Evolutionary conservation across 2,888 invertebrate species (phyloP).

Genomic region (Drosophila hamatofila): DNA sequence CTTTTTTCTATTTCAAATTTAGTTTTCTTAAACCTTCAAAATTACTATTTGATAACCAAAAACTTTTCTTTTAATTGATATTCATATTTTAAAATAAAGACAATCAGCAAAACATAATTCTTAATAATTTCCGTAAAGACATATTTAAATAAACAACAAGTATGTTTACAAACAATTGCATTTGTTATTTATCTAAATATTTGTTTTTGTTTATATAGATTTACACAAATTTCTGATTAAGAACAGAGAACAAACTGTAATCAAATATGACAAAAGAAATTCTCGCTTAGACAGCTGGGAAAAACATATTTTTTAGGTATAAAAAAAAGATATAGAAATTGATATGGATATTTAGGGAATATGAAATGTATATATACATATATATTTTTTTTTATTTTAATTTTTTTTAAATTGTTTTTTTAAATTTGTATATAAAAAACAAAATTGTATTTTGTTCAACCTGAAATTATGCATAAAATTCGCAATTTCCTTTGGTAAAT

Average conservation of each 20-base stretch:
- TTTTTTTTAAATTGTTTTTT: not conserved
- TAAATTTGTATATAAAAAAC: conserved; percentile 5
- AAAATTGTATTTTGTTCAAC: not conserved
- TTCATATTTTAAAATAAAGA: not conserved
- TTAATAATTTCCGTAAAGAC: not conserved
- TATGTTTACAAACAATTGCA: not conserved
- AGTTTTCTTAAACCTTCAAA: not conserved
- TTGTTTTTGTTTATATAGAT: not conserved
- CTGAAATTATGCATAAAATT: conserved; percentile 56
- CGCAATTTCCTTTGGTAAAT: conserved; percentile 64
- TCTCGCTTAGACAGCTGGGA: not conserved
- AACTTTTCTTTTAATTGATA: not conserved
- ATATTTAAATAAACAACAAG: not conserved
- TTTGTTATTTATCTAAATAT: not conserved
- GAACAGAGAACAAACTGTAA: not conserved
- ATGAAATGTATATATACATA: not conserved
- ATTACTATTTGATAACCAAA: not conserved
- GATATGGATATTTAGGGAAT: too few relatives aligned
- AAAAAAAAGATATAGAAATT: not conserved
- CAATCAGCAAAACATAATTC: not conserved
- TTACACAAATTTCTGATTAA: not conserved
- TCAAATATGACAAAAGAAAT: not conserved
- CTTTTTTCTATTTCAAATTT: not conserved
- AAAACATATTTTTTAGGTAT: not conserved
- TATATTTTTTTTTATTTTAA: not conserved